A percentile compares a stretch with the other conserved stretches of the same genome.
Evolutionary conservation across 1,140 invertebrate species (phyloP).

Genomic region (Lanistes nyassanus): DNA sequence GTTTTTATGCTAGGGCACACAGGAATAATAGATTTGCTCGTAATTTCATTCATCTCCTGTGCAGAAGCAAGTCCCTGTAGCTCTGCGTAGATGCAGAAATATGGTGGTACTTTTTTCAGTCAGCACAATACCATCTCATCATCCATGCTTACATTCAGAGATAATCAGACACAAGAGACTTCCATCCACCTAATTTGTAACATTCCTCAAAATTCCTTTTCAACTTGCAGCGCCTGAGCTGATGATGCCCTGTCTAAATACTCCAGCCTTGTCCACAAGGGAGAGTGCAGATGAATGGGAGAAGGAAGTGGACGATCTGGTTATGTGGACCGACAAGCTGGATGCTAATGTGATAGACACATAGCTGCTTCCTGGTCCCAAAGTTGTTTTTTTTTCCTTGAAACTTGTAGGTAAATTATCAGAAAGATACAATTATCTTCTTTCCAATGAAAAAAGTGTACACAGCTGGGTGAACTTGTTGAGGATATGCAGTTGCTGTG

Average conservation of each 20-base stretch:
- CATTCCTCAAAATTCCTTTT: neutral
- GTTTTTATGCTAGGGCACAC: too few relatives aligned
- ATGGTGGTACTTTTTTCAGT: neutral
- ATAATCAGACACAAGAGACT: neutral
- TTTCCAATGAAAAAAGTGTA: too few relatives aligned
- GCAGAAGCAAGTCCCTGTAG: too few relatives aligned
- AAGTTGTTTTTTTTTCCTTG: too few relatives aligned
- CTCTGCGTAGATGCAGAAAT: too few relatives aligned
- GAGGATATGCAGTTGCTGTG: too few relatives aligned
- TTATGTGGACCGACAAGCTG: conserved; percentile 58
- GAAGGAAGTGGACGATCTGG: conserved; percentile 61
- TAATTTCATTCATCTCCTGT: too few relatives aligned
- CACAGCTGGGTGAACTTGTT: too few relatives aligned
- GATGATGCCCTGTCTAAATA: conserved; percentile 4
- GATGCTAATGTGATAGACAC: conserved; percentile 47
- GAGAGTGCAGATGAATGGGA: conserved; percentile 56
- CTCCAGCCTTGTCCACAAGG: conserved; percentile 28
- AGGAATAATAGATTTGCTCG: too few relatives aligned
- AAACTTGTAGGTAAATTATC: too few relatives aligned
- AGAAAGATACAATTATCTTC: too few relatives aligned
- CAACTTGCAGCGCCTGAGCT: conserved; percentile 4
- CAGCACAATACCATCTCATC: neutral
- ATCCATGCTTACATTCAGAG: neutral
- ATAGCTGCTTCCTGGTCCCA: neutral
- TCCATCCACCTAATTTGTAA: neutral